These are phyloP conservation scores for Caenorhabditis sp. DNA, from an alignment of 2,888 invertebrate species.

Conservation along the genomic window DNA sequence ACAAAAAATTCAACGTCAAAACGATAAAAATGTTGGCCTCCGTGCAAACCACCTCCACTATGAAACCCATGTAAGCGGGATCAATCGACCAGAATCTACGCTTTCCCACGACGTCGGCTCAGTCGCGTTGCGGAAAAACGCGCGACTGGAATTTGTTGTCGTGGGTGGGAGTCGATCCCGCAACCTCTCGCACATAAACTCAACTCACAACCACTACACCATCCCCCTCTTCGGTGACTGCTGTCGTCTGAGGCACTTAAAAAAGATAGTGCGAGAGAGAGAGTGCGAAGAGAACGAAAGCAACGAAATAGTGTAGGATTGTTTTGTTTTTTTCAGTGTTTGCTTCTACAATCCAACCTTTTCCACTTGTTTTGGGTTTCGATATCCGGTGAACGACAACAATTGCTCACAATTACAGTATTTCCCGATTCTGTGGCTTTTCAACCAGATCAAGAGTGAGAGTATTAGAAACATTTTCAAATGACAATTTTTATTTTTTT, in stretches of 20 bases:
- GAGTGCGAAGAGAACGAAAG: background rate
- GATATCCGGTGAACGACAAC: conserved; percentile 50
- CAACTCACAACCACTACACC: background rate
- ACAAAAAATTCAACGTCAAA: conserved; percentile 3
- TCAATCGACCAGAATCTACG: conserved; percentile 20
- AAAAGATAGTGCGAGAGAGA: background rate
- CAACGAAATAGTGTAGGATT: too few relatives aligned
- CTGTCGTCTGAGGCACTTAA: background rate
- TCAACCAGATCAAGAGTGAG: conserved; percentile 14
- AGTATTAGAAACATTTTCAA: conserved; percentile 5
- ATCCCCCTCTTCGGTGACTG: background rate
- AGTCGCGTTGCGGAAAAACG: conserved; percentile 20
- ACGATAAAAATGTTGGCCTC: conserved; percentile 27
- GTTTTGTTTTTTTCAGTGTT: conserved; percentile 50
- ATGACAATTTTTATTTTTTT: background rate
- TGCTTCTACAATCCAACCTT: conserved; percentile 56
- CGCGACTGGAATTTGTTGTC: conserved; percentile 47
- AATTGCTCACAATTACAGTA: conserved; percentile 59
- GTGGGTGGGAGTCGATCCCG: conserved; percentile 37
- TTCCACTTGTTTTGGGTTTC: conserved; percentile 62
- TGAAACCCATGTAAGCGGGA: conserved; percentile 24
- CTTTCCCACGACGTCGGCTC: conserved; percentile 49
- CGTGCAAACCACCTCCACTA: conserved; percentile 39
- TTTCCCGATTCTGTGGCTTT: conserved; percentile 55
- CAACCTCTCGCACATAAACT: background rate